These are phyloP conservation scores for Myotis planiceps DNA, from an alignment of 2,797 vertebrate species.

Conservation along the genomic window DNA sequence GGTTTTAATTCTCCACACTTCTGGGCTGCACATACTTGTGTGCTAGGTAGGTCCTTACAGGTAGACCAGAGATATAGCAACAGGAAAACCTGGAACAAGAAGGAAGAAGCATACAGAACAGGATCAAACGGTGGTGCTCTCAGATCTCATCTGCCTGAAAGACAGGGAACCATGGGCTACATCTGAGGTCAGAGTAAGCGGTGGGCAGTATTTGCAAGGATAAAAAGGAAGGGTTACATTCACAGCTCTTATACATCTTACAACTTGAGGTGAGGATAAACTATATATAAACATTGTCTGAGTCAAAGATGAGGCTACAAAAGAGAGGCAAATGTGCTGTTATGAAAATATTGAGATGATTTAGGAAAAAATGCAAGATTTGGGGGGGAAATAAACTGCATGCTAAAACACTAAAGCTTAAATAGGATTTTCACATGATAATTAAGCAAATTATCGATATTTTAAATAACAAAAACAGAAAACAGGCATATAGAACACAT, in stretches of 20 bases:
- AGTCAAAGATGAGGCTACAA: background rate
- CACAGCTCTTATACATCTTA: background rate
- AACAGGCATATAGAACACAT: background rate
- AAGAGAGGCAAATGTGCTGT: background rate
- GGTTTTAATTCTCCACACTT: background rate
- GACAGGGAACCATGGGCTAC: background rate
- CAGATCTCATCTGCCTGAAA: background rate
- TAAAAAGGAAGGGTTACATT: background rate
- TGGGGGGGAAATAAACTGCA: background rate
- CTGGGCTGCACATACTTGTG: background rate
- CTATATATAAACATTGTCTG: background rate
- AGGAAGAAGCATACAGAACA: background rate
- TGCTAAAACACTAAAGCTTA: background rate
- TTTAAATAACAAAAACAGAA: background rate
- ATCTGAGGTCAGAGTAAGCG: background rate
- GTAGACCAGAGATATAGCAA: background rate
- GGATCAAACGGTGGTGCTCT: background rate
- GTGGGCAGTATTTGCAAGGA: background rate
- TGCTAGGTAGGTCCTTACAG: background rate
- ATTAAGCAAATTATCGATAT: background rate
- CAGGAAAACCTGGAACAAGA: background rate
- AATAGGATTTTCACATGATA: background rate
- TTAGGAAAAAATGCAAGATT: background rate
- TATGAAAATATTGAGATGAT: background rate
- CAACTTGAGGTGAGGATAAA: background rate